These are phyloP conservation scores for Sisyra terminalis DNA, from an alignment of 2,888 invertebrate species.

Conservation along the genomic window DNA sequence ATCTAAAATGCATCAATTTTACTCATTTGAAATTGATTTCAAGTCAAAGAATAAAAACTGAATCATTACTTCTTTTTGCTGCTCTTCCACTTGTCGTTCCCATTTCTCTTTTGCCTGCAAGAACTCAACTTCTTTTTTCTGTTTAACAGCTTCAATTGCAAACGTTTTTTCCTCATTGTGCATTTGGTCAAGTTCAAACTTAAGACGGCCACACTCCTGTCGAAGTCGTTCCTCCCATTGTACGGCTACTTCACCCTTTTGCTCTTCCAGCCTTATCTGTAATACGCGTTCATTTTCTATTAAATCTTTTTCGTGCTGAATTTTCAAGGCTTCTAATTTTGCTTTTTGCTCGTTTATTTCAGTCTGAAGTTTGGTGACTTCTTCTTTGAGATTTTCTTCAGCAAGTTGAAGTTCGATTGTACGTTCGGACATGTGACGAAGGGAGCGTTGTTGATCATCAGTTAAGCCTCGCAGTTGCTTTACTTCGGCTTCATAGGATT, in stretches of 20 bases:
- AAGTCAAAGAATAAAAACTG: not conserved
- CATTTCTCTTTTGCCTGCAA: slow-evolving; percentile 33
- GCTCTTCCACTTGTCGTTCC: slow-evolving; percentile 30
- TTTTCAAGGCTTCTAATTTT: slow-evolving; percentile 24
- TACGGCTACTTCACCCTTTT: slow-evolving; percentile 35
- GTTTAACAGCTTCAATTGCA: slow-evolving; percentile 35
- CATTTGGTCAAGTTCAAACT: slow-evolving; percentile 39
- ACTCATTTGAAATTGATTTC: too few species aligned
- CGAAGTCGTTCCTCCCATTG: slow-evolving; percentile 47
- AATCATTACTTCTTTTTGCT: slow-evolving; percentile 31
- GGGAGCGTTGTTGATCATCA: slow-evolving; percentile 38
- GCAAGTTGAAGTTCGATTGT: slow-evolving; percentile 35
- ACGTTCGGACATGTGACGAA: slow-evolving; percentile 36
- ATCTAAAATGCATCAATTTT: slow-evolving; percentile 31
- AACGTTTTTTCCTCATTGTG: slow-evolving; percentile 40
- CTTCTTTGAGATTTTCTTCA: slow-evolving; percentile 36
- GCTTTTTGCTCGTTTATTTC: slow-evolving; percentile 25
- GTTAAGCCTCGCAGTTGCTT: slow-evolving; percentile 36
- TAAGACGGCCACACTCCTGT: slow-evolving; percentile 43
- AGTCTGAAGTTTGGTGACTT: slow-evolving; percentile 27
- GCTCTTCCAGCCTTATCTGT: slow-evolving; percentile 26
- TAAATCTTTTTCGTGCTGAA: slow-evolving; percentile 25
- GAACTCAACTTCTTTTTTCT: slow-evolving; percentile 38
- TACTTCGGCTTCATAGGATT: slow-evolving; percentile 37
- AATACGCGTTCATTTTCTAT: slow-evolving; percentile 26